Evolutionary conservation across 2,888 invertebrate genomes (phyloP).

Genomic region (Icerya purchasi): DNA sequence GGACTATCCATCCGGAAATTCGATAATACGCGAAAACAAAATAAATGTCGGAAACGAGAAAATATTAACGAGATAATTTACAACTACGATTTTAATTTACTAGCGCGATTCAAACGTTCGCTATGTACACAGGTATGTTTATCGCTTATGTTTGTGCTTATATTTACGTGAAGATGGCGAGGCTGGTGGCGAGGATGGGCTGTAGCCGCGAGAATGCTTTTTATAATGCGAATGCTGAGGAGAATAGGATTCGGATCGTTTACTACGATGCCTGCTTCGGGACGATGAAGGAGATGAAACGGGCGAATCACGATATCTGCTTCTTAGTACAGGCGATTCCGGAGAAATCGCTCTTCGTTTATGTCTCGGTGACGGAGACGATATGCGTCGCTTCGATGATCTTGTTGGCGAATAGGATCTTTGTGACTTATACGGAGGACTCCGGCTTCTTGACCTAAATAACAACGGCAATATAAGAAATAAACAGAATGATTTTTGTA

Average conservation of each 20-base stretch:
- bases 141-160: constrained; percentile 29
- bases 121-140: too few relatives aligned
- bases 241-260: constrained; percentile 25
- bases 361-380: constrained; percentile 21
- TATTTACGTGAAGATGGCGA: constrained; percentile 28
- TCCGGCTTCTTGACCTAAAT: constrained; percentile 17
- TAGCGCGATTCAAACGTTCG: too few relatives aligned
- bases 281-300: constrained; percentile 24
- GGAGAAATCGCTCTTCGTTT: constrained; percentile 21
- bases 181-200: constrained; percentile 24
- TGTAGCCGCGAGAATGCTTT: constrained; percentile 23
- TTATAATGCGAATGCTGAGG: constrained; percentile 16
- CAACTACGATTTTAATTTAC: too few relatives aligned
- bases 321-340: constrained; percentile 22
- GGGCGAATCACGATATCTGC: constrained; percentile 28
- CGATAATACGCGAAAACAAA: too few relatives aligned
- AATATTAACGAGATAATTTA: too few relatives aligned
- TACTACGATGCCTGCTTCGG: constrained; percentile 26
- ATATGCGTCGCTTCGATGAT: constrained; percentile 17
- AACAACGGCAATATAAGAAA: background rate
- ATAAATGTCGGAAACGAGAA: too few relatives aligned
- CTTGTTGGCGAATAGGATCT: constrained; percentile 16
- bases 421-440: constrained; percentile 14
- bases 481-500: too few relatives aligned
- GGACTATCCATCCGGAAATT: too few relatives aligned